Base-by-base conservation (phyloP, 2,113 vertebrate genomes). In the Falcunculus frontatus region DNA sequence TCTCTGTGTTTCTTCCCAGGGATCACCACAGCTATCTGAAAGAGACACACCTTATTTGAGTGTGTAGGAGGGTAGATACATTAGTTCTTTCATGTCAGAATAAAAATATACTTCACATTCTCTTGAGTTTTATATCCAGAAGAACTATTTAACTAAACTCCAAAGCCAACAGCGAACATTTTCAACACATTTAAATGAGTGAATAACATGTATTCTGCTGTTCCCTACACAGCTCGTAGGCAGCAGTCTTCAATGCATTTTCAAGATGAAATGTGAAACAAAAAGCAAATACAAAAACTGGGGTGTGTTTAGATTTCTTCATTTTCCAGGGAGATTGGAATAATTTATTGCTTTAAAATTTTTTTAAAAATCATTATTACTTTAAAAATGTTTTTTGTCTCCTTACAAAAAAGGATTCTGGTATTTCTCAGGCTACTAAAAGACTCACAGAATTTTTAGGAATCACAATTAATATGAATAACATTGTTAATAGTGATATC, bases 91-190 rank as follows among this genome's bases (percentile, higher is more conserved):
- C 74, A 70, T 69, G 76, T 80, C 39, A 80, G 47, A 96, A 91
- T 33, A 52, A 91, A 95, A 95, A 95, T 90, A 93, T 41, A 96
- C 59, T 95, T 76, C 47, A 69, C 25, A 33, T 89, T 90, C 93
- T 87, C 93, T 81, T 44, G 74, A 95, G 77, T 85, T 90, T 95
- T 87, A 78, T 25, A 74, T 53, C 53, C 72, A 73, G 27, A 59
- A 86, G 63, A 94, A 73, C 37, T 82, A 89, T 82, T 70, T 96
- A 84, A 93, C 91, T 83, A 41, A 96, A 88, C 47, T 96, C 87
- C 92, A 96, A 95, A 88, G 84, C 30, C 78, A 93, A 93, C 42
- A 94, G 65, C 0, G 9, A 93, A 85, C 35, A 70, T 85, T 93
- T 93, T 93, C 92, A 94, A 79, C 57, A 80, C 74, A 59, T 59